phyloP scores from a whole-genome alignment of 2,797 vertebrate genomes.

The Mus spretus region DNA sequence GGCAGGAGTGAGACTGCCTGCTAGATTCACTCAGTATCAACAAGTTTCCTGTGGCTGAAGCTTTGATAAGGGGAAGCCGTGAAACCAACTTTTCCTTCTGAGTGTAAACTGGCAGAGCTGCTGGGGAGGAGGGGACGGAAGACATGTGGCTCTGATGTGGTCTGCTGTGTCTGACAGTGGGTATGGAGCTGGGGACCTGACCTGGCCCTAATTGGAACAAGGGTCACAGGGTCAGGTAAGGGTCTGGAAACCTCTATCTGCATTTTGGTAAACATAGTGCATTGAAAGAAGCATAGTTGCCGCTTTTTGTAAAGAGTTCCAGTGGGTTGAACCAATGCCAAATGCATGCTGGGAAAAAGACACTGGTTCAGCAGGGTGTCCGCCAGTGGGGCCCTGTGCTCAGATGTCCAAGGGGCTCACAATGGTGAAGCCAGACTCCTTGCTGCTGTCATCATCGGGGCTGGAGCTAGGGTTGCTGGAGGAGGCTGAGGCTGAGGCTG shows the following conservation, averaged over 20 bases:
- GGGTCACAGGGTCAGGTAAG: background rate
- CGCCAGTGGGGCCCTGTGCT: constrained; percentile 32
- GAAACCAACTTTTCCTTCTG: constrained; percentile 56
- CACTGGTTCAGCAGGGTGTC: constrained; percentile 68
- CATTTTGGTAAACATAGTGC: background rate
- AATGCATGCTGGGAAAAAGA: constrained; percentile 70
- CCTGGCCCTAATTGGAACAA: constrained; percentile 25
- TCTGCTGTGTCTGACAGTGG: constrained; percentile 5
- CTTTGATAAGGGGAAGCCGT: background rate
- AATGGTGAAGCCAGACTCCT: constrained; percentile 99
- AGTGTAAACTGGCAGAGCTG: constrained; percentile 9
- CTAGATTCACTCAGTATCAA: background rate
- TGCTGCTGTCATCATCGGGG: constrained; percentile 97
- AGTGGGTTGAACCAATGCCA: constrained; percentile 32
- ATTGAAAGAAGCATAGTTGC: constrained; percentile 76
- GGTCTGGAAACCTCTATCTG: background rate
- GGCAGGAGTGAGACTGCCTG: background rate
- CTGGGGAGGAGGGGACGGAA: background rate
- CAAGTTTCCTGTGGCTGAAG: background rate
- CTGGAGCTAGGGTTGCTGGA: constrained; percentile 94
- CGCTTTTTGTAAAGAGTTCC: constrained; percentile 71
- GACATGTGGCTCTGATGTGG: background rate
- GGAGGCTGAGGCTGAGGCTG: constrained; percentile 93
- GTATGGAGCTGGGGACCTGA: background rate
- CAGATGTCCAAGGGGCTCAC: constrained; percentile 95